Evolutionary conservation across 2,113 vertebrate genomes (phyloP).

Genomic region (Amazona vittata): DNA sequence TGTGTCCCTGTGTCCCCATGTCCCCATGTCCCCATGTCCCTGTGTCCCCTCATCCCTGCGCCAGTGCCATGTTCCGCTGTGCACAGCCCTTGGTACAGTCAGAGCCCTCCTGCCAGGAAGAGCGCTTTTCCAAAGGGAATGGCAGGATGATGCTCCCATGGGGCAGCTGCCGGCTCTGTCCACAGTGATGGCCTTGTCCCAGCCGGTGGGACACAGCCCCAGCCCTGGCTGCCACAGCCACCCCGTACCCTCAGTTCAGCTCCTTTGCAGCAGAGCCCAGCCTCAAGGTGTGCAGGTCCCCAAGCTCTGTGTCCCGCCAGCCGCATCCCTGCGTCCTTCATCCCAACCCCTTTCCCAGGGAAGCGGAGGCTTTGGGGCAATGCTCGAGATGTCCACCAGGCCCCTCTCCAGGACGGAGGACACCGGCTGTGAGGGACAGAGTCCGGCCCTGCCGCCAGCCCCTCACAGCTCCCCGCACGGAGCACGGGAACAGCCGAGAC

Average conservation of each 20-base stretch:
- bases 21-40: background rate
- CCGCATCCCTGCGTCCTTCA: fast-evolving
- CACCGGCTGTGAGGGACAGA: fast-evolving
- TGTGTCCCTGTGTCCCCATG: fast-evolving
- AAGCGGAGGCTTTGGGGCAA: fast-evolving
- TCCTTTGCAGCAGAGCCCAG: background rate
- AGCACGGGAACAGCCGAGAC: fast-evolving
- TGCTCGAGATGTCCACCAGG: fast-evolving
- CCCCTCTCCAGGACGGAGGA: background rate
- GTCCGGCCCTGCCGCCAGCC: fast-evolving
- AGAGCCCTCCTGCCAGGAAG: background rate
- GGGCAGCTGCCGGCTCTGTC: background rate
- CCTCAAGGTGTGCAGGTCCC: background rate
- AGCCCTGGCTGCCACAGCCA: background rate
- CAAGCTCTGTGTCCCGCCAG: fast-evolving
- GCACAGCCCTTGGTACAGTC: background rate
- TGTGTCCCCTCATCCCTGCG: fast-evolving
- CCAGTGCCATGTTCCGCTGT: fast-evolving
- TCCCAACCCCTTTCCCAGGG: background rate
- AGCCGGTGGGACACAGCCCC: background rate
- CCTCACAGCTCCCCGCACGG: fast-evolving
- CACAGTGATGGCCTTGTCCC: fast-evolving
- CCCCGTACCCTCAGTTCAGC: background rate
- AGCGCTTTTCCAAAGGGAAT: background rate
- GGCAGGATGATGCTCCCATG: background rate